These are phyloP conservation scores for Sakesphorus luctuosus DNA, from an alignment of 2,113 vertebrate genomes.

Conservation along the genomic window DNA sequence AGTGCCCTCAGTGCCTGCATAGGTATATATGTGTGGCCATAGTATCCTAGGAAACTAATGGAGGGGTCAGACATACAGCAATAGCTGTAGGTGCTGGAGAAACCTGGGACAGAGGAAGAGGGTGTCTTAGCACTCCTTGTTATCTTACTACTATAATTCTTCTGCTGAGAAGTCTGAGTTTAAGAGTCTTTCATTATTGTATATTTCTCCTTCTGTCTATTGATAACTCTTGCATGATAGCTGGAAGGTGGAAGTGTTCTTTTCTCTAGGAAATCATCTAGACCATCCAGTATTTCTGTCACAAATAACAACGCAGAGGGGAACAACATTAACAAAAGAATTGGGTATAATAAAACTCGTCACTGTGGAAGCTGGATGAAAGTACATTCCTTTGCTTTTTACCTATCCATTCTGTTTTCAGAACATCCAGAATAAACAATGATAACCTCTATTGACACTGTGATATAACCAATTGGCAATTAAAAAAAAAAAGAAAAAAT, in stretches of 20 bases:
- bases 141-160: neutral
- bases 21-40: neutral
- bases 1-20: neutral
- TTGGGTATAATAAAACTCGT: neutral
- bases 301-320: neutral
- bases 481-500: neutral
- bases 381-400: neutral
- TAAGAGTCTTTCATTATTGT: neutral
- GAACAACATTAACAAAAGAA: neutral
- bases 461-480: neutral
- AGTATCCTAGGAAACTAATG: neutral
- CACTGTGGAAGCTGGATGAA: neutral
- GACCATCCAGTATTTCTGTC: neutral
- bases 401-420: neutral
- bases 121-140: neutral
- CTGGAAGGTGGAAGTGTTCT: neutral
- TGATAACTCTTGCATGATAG: neutral
- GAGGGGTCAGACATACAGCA: fast-evolving
- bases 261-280: neutral
- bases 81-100: neutral
- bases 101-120: neutral
- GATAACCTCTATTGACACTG: neutral
- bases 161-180: neutral
- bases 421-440: neutral
- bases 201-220: neutral